Evolutionary conservation across 1,140 invertebrate species (phyloP), one percentile per base, ranked within the genome.

Genomic region (Cryptotermes secundus): DNA sequence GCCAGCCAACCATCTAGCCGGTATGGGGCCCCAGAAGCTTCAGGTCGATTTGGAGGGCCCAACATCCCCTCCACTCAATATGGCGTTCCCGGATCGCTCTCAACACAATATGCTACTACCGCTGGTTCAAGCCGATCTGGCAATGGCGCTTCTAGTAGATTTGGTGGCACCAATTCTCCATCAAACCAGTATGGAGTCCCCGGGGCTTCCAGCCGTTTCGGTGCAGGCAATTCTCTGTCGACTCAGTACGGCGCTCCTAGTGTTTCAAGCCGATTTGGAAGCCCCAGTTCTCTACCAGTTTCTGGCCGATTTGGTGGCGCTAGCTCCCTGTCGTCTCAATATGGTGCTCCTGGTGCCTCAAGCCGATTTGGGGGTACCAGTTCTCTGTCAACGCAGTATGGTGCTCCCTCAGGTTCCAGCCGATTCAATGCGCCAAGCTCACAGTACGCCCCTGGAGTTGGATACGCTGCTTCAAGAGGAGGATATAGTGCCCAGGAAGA

Each of bases 401-500:
- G 81, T 24, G 45, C 81, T 82, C 81, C 81, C 7, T 34, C 31
- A 34, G 81, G 42, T 16, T 82, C 59, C 6, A 72, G 59, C 26
- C 7, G 59, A 72, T 31, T 72, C 59, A 72, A 72, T n/a, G 59
- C 26, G 7, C 59, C 59, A 9, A 72, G 7, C 36, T 83, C 83
- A n/a, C 26, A n/a, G 14, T 72, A 72, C 59, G 59, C 59, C 31
- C 59, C n/a, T 2, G 59, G 26, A n/a, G 38, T 26, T 59, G 38
- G 59, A 59, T 83, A 83, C 31, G 83, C 35, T 42, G 45, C 83
- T 16, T 59, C 83, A 1, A 42, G 53, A 1, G 83, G 49, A 34
- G 59, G 12, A 38, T 65, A 65, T 59, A 83, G 36, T 38, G 83
- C 53, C 34, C 83, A 83, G 36, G 34, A 83, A 1, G 83, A 83